Evolutionary conservation across 2,888 invertebrate genomes (phyloP), one percentile per base, ranked within the genome.

Genomic region (Cataglyphis livida): DNA sequence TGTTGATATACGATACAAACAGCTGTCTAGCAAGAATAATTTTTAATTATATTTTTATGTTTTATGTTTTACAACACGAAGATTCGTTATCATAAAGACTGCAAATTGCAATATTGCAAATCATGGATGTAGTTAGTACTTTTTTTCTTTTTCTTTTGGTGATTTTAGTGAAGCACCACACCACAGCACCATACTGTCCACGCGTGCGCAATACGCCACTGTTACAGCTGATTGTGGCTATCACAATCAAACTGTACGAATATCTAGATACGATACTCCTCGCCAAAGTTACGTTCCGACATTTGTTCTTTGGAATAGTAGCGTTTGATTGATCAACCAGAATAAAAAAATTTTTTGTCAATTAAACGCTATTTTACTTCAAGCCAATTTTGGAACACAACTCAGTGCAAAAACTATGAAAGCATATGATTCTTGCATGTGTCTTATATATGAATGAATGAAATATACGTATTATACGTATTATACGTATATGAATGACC

Each of bases 171-270:
- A 15, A n/a, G 54, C 51, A n/a, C n/a, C 51, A n/a, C 18, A 48
- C n/a, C 51, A n/a, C 18, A 18, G 6, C 35, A 35, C 35, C n/a
- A 9, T 6, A 48, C 44, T 51, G 51, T 7, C 51, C 7, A 51
- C 54, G 70, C 35, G 21, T 70, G 70, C 70, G 70, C 68, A 15
- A 5, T 51, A 7, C n/a, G n/a, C 7, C n/a, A n/a, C n/a, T 51
- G 51, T n/a, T 51, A 51, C 51, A 51, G 51, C 51, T 51, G 51
- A 51, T 51, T 51, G 51, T 51, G 7, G 3, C n/a, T 51, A 7
- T 51, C 51, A 48, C n/a, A 59, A 25, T 6, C 25, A 44, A 6
- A 9, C 28, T 10, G 12, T 5, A 9, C 18, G 15, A 2, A 9
- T 41, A 38, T 68, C 28, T 32, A 48, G 68, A 28, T 18, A 38